phyloP scores from a whole-genome alignment of 2,888 invertebrate species.

The Parnassius glacialis region DNA sequence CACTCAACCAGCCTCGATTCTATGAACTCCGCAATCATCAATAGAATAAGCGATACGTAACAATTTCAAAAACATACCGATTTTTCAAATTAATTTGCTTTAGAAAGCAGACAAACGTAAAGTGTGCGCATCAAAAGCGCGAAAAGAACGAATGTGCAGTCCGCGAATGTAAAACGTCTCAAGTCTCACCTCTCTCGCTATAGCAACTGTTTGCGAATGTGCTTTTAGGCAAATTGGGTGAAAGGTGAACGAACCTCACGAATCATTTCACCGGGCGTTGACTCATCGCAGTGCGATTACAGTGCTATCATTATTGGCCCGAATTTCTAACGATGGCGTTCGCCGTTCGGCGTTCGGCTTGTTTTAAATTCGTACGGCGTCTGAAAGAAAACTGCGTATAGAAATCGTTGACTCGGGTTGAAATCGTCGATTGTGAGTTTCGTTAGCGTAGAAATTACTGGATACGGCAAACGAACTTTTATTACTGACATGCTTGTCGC shows the following conservation, averaged over 20 bases:
- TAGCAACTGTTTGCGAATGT: conserved; percentile 46
- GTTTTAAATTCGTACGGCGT: conserved; percentile 39
- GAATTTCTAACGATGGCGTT: conserved; percentile 56
- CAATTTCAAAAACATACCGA: too few relatives aligned
- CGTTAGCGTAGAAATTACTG: conserved; percentile 24
- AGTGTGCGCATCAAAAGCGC: conserved; percentile 14
- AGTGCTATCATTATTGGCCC: conserved; percentile 61
- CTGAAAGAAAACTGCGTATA: conserved; percentile 36
- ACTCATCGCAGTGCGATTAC: conserved; percentile 57
- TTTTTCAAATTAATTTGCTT: conserved; percentile 1
- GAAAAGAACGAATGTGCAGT: conserved; percentile 31
- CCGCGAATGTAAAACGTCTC: conserved; percentile 38
- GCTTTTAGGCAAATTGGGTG: conserved; percentile 70
- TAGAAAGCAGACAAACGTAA: conserved; percentile 18
- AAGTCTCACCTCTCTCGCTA: conserved; percentile 33
- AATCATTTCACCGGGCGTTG: conserved; percentile 67
- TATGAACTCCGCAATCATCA: too few relatives aligned
- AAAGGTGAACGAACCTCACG: conserved; percentile 61
- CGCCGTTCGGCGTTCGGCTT: conserved; percentile 37
- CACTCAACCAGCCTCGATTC: too few relatives aligned
- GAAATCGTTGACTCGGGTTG: conserved; percentile 34
- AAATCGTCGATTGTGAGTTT: conserved; percentile 26
- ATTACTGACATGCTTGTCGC: not conserved
- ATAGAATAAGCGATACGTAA: too few relatives aligned
- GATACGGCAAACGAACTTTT: conserved; percentile 19